Evolutionary conservation across 1,140 invertebrate species (phyloP), one percentile per base, ranked within the genome.

Genomic region (Paralvinella palmiformis): DNA sequence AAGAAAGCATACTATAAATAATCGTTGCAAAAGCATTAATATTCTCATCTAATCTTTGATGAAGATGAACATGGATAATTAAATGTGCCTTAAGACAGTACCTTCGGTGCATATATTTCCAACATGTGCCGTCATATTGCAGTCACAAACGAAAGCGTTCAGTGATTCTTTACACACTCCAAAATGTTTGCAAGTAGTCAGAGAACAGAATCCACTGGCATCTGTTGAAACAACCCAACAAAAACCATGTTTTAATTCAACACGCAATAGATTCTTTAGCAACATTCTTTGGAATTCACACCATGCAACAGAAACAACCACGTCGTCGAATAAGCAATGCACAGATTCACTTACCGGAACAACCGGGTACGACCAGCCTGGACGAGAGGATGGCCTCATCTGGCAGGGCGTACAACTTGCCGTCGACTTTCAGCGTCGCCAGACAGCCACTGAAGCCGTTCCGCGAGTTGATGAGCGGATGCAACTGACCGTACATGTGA

Each of bases 381-480:
- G 37, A 36, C 15, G 32, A 63, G 37, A 68, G 67, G 22, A 63
- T 67, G 36, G 61, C 45, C 13, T 67, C 62, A 15, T 44, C 60
- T 17, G 48, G 36, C 5, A 79, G 65, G 62, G 80, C 73, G 17
- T 73, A 70, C 1, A 71, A 63, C 71, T 92, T 89, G 13, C 93
- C 94, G 64, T 93, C 94, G n/a, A 97, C 81, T 74, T 96, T 91
- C 52, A 97, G 72, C 29, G 91, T 92, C 0, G 93, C 91, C 67
- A 98, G 83, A 74, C 94, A 98, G 0, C 95, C 94, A 74, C 94
- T 89, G 78, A 93, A 98, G 0, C 94, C 94, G 70, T 91, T 88
- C 61, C 85, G 85, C 0, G 94, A 94, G 27, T 91, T 87, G n/a
- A 88, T 78, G 20, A 53, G 22, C 6, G 27, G 22, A 7, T 50